These are phyloP conservation scores for Amphiprion ocellaris DNA, from an alignment of 2,113 vertebrate genomes.

Conservation along the genomic window DNA sequence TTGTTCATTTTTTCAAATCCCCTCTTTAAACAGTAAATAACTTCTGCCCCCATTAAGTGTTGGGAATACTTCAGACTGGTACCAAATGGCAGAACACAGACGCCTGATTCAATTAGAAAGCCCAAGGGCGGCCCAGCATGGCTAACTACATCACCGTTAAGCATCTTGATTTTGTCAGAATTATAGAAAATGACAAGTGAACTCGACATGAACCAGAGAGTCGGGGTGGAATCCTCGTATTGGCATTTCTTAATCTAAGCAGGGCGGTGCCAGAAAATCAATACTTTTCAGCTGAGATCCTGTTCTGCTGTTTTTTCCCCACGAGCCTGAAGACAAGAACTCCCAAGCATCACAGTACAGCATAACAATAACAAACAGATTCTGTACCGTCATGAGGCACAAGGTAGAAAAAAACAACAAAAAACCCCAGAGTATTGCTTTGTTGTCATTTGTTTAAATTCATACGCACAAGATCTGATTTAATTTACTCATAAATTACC, in stretches of 20 bases:
- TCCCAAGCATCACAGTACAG: constrained; percentile 21
- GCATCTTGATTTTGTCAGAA: constrained; percentile 92
- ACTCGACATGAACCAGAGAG: constrained; percentile 95
- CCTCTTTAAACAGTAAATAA: constrained; percentile 72
- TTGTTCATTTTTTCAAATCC: constrained; percentile 41
- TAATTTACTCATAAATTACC: too few relatives aligned
- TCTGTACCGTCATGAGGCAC: not conserved
- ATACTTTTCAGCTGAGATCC: constrained; percentile 91
- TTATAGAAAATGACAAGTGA: constrained; percentile 99
- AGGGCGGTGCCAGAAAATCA: constrained; percentile 94
- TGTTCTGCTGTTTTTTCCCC: constrained; percentile 88
- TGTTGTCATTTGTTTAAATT: too few relatives aligned
- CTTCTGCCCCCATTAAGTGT: constrained; percentile 67
- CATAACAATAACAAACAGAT: constrained; percentile 19
- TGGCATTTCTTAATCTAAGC: constrained; percentile 98
- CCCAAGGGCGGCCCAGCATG: constrained; percentile 71
- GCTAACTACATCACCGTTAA: constrained; percentile 91
- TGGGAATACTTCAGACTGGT: constrained; percentile 72
- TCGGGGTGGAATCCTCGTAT: constrained; percentile 94
- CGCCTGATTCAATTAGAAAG: constrained; percentile 82
- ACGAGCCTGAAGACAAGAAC: constrained; percentile 69
- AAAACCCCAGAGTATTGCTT: too few relatives aligned
- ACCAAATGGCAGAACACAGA: constrained; percentile 78
- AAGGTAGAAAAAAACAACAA: too few relatives aligned
- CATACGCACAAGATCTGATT: too few relatives aligned